Percentiles rank a stretch among this genome's conserved stretches.
phyloP scores from a whole-genome alignment of 2,113 vertebrate species.

The Eubucco bourcierii region DNA sequence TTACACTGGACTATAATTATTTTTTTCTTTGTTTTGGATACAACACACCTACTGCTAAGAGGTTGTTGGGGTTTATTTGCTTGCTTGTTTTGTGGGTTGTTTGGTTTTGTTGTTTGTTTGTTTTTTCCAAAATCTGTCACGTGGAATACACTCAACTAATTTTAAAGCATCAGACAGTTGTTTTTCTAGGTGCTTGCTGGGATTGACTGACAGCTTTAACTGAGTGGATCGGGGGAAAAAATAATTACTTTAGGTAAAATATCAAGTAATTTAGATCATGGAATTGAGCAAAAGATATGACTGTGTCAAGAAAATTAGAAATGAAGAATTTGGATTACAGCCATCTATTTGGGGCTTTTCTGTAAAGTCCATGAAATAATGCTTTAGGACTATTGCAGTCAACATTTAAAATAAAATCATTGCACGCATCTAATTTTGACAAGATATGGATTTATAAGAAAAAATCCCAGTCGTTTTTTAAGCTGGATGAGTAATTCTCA shows the following conservation, averaged over 20 bases:
- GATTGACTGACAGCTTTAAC: not conserved
- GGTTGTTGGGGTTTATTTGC: no score
- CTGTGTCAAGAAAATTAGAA: not conserved
- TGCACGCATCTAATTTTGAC: not conserved
- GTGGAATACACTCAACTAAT: no score
- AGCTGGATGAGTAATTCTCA: not conserved
- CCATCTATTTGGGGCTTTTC: not conserved
- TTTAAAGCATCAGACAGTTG: not conserved
- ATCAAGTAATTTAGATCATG: not conserved
- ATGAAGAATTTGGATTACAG: not conserved
- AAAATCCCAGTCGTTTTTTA: not conserved
- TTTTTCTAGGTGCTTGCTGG: not conserved
- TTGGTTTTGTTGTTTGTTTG: no score
- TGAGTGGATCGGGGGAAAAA: not conserved
- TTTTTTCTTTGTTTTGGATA: no score
- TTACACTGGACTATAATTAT: no score
- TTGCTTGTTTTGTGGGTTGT: no score
- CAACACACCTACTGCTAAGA: no score
- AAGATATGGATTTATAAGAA: not conserved
- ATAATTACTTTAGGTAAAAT: not conserved
- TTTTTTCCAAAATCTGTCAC: no score
- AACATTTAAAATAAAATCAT: not conserved
- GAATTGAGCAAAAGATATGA: not conserved
- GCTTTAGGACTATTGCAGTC: not conserved
- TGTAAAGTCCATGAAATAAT: not conserved